Evolutionary conservation across 2,888 invertebrate species (phyloP), one percentile per base, ranked within the genome.

Genomic region (Epinotia demarniana): DNA sequence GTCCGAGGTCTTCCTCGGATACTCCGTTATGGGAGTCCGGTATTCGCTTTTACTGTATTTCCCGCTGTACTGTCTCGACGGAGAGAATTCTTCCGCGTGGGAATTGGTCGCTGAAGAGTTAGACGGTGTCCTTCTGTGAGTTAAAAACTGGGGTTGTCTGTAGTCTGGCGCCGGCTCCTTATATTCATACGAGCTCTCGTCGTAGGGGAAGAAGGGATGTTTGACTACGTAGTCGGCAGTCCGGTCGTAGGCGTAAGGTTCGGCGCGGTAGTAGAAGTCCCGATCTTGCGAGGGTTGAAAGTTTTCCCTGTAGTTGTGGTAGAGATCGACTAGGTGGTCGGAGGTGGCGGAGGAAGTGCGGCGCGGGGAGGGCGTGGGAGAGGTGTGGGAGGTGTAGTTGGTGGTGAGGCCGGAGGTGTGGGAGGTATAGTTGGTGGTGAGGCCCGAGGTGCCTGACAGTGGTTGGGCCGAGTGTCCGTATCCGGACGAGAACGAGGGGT

Each of bases 101-200:
- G 95, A 95, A 68, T 93, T 92, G 0, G 94, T 90, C 0, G 93
- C 95, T 0, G 96, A 96, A 5, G 97, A 96, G 83, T 97, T 97
- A 0, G 97, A 97, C 0, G 97, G 96, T 0, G 97, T 97, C 74
- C 98, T 95, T 80, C 96, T 95, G 88, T 98, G 98, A 0, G 94
- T 89, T 53, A 91, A 88, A 81, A 92, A 95, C 11, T 87, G 89
- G 0, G 86, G 77, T 0, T 88, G 89, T 72, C 91, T 77, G 78
- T 90, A 92, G 27, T 93, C 93, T 0, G 91, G 88, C 0, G 91
- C 83, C 0, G 92, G 88, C 64, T 93, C 93, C 11, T 92, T 81
- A 72, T 88, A 92, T 2, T 93, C 93, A 80, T 87, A 92, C 0
- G 90, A 87, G 79, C 89, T 89, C 60, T 93, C 92, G 63, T 93